phyloP scores from a whole-genome alignment of 2,888 invertebrate species.

The Pantelozetes paolii region DNA sequence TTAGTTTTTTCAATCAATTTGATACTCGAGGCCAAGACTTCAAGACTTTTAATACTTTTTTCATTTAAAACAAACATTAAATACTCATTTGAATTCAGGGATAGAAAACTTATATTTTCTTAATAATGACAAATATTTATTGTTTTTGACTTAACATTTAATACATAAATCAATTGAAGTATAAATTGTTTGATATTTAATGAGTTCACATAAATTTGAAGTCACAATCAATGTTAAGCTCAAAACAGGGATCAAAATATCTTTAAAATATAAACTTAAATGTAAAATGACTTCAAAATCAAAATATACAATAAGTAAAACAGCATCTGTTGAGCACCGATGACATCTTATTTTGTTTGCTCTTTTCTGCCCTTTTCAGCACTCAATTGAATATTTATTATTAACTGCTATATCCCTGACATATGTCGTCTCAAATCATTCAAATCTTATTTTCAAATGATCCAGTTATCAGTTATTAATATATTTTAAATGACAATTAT shows the following conservation, averaged over 20 bases:
- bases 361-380: not conserved
- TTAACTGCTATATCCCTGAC: conserved; percentile 17
- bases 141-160: not conserved
- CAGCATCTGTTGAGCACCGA: conserved; percentile 6
- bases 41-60: not conserved
- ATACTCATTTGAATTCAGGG: too few species aligned
- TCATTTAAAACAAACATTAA: too few species aligned
- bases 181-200: too few species aligned
- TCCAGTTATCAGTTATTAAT: not conserved
- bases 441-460: not conserved
- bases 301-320: not conserved
- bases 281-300: not conserved
- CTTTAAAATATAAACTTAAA: not conserved
- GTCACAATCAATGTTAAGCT: not conserved
- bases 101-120: too few species aligned
- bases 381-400: not conserved
- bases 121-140: not conserved
- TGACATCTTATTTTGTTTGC: not conserved
- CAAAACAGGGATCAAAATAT: conserved; percentile 1
- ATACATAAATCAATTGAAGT: too few species aligned
- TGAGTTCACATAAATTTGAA: too few species aligned
- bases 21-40: too few species aligned
- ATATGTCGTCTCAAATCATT: not conserved
- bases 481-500: not conserved
- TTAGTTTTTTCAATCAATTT: too few species aligned